A percentile compares a stretch with the other conserved stretches of the same genome.
Conservation (phyloP, 1,140 invertebrate genomes). For the Nephila pilipes region DNA sequence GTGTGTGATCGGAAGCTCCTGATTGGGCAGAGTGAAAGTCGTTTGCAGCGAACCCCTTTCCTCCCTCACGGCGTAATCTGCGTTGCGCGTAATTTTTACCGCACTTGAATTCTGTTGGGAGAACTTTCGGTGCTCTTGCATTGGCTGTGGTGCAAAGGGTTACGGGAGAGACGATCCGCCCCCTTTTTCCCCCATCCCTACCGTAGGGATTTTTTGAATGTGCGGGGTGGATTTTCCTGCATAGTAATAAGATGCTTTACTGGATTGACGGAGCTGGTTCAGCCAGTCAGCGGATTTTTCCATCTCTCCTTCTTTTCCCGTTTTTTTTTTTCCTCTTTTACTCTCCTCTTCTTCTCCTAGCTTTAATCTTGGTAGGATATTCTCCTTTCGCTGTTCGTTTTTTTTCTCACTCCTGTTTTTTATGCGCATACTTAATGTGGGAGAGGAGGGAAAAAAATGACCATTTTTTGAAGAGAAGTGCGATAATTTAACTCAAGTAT, state of each 20-base stretch:
- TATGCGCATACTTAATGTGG: constrained; percentile 73
- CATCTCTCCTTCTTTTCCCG: constrained; percentile 1
- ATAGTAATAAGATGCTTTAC: constrained; percentile 76
- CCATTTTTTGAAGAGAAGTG: constrained; percentile 61
- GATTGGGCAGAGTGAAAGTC: constrained; percentile 73
- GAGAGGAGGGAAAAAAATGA: constrained; percentile 32
- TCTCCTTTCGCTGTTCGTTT: constrained; percentile 54
- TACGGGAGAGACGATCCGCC: constrained; percentile 45
- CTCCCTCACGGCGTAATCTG: constrained; percentile 72
- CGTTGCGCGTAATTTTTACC: constrained; percentile 75
- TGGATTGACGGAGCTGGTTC: constrained; percentile 67
- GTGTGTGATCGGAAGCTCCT: constrained; percentile 49
- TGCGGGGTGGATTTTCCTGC: constrained; percentile 75
- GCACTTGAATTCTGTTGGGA: constrained; percentile 66
- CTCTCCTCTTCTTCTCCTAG: constrained; percentile 24
- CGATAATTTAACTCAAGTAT: constrained; percentile 76
- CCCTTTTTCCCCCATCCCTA: constrained; percentile 52
- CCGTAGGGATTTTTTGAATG: constrained; percentile 64
- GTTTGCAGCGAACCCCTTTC: constrained; percentile 71
- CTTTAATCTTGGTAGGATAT: constrained; percentile 75
- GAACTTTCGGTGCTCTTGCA: constrained; percentile 60
- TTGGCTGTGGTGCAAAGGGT: constrained; percentile 73
- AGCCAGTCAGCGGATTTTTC: constrained; percentile 73
- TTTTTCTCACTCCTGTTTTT: constrained; percentile 23
- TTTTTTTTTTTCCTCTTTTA: constrained; percentile 30